A percentile compares a stretch with the other conserved stretches of the same genome.
Evolutionary conservation across 1,140 invertebrate species (phyloP).

Genomic region (Ridgeia piscesae): DNA sequence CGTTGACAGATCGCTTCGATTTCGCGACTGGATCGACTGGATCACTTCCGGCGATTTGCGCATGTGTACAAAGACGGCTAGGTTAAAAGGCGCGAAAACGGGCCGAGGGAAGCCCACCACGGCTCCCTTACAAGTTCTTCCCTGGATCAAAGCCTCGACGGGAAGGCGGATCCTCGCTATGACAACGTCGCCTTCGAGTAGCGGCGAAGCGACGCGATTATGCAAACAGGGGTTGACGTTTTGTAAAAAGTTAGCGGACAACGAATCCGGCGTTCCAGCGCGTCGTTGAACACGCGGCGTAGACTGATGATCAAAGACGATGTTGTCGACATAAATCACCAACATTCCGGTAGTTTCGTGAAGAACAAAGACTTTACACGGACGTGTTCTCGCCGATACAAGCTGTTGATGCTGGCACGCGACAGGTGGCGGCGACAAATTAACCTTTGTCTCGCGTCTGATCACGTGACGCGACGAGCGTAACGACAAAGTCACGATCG

Average conservation of each 20-base stretch:
- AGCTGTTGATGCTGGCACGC: not conserved
- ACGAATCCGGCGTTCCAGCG: not conserved
- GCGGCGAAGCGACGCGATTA: not conserved
- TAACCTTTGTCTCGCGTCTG: not conserved
- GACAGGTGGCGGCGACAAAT: not conserved
- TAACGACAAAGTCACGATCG: not conserved
- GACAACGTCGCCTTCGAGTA: not conserved
- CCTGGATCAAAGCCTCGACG: not conserved
- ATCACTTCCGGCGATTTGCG: not conserved
- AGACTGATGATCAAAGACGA: not conserved
- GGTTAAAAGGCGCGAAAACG: not conserved
- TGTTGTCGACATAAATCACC: not conserved
- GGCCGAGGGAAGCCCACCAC: not conserved
- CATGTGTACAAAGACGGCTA: not conserved
- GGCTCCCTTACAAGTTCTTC: not conserved
- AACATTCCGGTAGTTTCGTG: not conserved
- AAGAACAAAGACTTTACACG: not conserved
- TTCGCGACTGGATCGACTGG: not conserved
- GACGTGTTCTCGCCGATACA: not conserved
- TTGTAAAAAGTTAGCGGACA: slow-evolving; percentile 1
- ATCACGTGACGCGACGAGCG: not conserved
- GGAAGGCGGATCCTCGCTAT: not conserved
- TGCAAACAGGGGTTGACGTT: not conserved
- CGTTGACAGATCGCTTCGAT: not conserved
- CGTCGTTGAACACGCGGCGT: not conserved